Base-by-base conservation (phyloP, 1,140 invertebrate genomes). In the Drosophila takahashii region DNA sequence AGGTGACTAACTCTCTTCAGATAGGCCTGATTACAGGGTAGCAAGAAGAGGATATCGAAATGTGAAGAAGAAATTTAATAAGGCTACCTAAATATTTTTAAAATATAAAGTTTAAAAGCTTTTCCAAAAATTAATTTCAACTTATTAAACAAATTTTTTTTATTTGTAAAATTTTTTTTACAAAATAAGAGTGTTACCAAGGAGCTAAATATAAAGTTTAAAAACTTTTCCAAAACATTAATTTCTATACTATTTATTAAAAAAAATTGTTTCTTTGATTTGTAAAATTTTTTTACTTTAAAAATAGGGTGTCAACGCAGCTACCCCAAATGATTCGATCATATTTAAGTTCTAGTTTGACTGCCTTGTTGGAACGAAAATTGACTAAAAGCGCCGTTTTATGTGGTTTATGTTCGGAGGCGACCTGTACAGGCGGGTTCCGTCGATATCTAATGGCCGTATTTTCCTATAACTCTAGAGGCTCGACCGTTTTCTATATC, bases 311-410 rank as follows among this genome's bases (percentile, higher is more conserved):
- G 18, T 45, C 41, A 44, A 4, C 18, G 11, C 15, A 6, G 4
- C 42, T 22, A 45, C 13, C 16, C 41, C 16, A 4, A 18, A 18
- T 18, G 3, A 16, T 8, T 6, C 22, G 11, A 47, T 13, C 11
- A 26, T 10, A n/a, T 47, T 47, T 27, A 22, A 18, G 4, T 22
- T 53, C 27, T 26, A 18, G 45, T 53, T 48, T 44, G 37, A 44
- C n/a, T 45, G 13, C 22, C 7, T 29, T 76, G 70, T 66, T 87
- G 79, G 58, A 79, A 69, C 75, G 66, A 86, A 86, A 86, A 83
- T 79, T 83, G 79, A 86, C 79, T 81, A 87, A 86, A 87, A 86
- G 74, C 81, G 75, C 81, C 75, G 71, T 76, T 75, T 79, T 58
- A 58, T 58, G 78, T 81, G 75, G 58, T 78, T 86, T 86, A 79